Percentiles rank a stretch among this genome's conserved stretches.
These are phyloP conservation scores for Drosophila lowei DNA, from an alignment of 1,140 invertebrate species.

Conservation along the genomic window DNA sequence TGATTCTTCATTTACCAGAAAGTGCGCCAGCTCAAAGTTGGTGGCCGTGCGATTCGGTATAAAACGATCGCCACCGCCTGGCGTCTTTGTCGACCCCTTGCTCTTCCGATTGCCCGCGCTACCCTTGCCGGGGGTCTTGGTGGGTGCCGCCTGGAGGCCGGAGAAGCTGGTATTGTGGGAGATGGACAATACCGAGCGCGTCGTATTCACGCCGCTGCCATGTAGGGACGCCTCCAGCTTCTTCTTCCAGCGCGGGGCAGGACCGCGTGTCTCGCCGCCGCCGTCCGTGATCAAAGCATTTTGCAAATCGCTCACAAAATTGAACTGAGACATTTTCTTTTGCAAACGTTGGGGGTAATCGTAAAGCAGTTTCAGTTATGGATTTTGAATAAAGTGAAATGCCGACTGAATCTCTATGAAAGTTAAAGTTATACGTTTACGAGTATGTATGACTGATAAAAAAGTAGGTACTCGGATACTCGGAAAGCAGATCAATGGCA, in stretches of 20 bases:
- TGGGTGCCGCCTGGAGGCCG: slow-evolving; percentile 59
- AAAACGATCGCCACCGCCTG: slow-evolving; percentile 92
- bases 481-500: no score
- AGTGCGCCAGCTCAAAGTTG: slow-evolving; percentile 95
- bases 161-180: slow-evolving; percentile 85
- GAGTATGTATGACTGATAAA: no score
- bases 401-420: no score
- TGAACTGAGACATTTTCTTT: slow-evolving; percentile 91
- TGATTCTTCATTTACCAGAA: slow-evolving; percentile 86
- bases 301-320: slow-evolving; percentile 90
- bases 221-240: slow-evolving; percentile 85
- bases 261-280: slow-evolving; percentile 90
- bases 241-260: slow-evolving; percentile 90
- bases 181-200: slow-evolving; percentile 84
- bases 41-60: slow-evolving; percentile 94
- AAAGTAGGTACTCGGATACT: no score
- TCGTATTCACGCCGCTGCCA: slow-evolving; percentile 84
- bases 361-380: slow-evolving; percentile 7
- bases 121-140: slow-evolving; percentile 87
- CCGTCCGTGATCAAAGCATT: slow-evolving; percentile 90
- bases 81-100: slow-evolving; percentile 86
- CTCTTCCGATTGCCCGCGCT: slow-evolving; percentile 84
- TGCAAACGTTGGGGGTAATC: background rate
- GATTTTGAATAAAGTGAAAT: slow-evolving; percentile 4
- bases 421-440: no score